Base-by-base conservation (phyloP, 2,888 invertebrate species). In the Capitulum mitella region DNA sequence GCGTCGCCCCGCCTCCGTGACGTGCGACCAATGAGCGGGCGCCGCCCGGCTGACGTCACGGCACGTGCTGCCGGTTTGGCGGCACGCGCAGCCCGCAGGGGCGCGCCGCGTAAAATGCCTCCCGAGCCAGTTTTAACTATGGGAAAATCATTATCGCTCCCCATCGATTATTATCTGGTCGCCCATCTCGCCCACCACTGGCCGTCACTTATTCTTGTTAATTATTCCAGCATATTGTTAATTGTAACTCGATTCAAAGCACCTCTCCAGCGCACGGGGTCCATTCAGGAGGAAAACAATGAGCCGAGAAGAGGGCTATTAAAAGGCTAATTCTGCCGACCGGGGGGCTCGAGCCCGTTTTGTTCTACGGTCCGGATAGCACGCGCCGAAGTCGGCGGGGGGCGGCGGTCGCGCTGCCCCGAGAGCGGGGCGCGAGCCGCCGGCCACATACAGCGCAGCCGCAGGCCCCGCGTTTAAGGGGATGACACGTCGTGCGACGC, bases 141-240 rank as follows among this genome's bases (percentile, higher is more conserved):
- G 70, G 37, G 70, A 14, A 37, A 70, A 26, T 37, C 37, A 70
- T 70, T 70, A 70, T 70, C 70, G 37, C 37, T 26, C 37, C 37
- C 70, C 70, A 70, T 70, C 70, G 70, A 70, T 22, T 70, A 16
- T 70, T 34, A 70, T 70, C 70, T 34, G 70, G 34, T 16, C 16
- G 26, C 70, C 70, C 70, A 70, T 70, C 70, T 34, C 34, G 37
- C 5, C 37, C 22, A 14, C 61, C 70, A 70, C 37, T 37, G 37
- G 37, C 37, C 70, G 70, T 34, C 70, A 70, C 37, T 70, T 70
- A 70, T 70, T 70, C 70, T 37, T 70, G 70, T 70, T 70, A 70
- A 70, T 37, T 70, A 70, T 70, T 70, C 70, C 70, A 70, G 70
- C 70, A 70, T 70, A 70, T 70, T 70, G 70, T 70, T 70, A 70